Evolutionary conservation across 2,113 vertebrate species (phyloP).

Genomic region (Xenopus laevis): DNA sequence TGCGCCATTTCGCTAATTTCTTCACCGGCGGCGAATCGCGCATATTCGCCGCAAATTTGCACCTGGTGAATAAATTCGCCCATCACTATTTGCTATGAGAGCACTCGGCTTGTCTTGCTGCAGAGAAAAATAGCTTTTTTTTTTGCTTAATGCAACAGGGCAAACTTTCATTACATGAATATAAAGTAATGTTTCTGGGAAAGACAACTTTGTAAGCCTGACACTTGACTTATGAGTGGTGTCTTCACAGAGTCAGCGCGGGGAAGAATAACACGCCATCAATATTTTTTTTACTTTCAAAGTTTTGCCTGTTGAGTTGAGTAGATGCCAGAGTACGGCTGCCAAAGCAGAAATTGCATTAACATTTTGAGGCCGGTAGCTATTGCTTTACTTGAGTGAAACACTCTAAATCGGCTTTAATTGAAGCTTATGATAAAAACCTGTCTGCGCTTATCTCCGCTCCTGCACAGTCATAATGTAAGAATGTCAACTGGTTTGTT

Average conservation of each 20-base stretch:
- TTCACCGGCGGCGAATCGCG: too few species aligned
- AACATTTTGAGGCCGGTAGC: slow-evolving; percentile 1
- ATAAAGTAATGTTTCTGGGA: slow-evolving; percentile 44
- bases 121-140: slow-evolving; percentile 34
- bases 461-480: not conserved
- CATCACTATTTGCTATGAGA: slow-evolving; percentile 15
- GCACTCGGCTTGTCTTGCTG: slow-evolving; percentile 16
- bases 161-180: slow-evolving; percentile 38
- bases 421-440: slow-evolving; percentile 31
- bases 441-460: not conserved
- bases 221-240: slow-evolving; percentile 37
- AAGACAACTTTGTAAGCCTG: slow-evolving; percentile 20
- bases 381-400: slow-evolving; percentile 10
- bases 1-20: too few species aligned
- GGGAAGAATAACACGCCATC: slow-evolving; percentile 22
- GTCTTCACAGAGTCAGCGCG: slow-evolving; percentile 23
- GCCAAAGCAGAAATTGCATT: slow-evolving; percentile 40
- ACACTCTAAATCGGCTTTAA: slow-evolving; percentile 31
- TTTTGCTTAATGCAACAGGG: slow-evolving; percentile 36
- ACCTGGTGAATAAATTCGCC: too few species aligned
- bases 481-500: slow-evolving; percentile 4
- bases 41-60: too few species aligned
- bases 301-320: slow-evolving; percentile 26
- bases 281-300: slow-evolving; percentile 17
- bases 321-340: not conserved